A percentile compares a stretch with the other conserved stretches of the same genome.
phyloP scores from a whole-genome alignment of 2,797 vertebrate species.

The Urophycis tenuis region DNA sequence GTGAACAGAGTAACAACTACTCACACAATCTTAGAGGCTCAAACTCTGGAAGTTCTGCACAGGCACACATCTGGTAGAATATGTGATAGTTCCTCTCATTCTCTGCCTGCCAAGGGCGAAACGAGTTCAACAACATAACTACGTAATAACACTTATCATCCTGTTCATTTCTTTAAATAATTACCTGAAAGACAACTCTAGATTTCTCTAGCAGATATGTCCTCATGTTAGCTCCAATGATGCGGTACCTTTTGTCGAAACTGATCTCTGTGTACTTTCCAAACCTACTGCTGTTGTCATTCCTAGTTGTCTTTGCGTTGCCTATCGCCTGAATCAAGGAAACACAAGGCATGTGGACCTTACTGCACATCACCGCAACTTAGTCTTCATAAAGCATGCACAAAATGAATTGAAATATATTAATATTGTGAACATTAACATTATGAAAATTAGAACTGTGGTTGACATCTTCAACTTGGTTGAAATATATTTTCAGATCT shows the following conservation, averaged over 20 bases:
- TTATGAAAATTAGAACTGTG: not conserved
- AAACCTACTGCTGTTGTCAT: constrained; percentile 98
- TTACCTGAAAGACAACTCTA: constrained; percentile 94
- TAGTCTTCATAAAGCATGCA: not conserved
- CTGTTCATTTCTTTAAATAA: not conserved
- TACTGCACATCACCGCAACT: not conserved
- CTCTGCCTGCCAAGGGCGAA: constrained; percentile 75
- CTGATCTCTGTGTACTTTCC: constrained; percentile 98
- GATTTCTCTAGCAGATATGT: constrained; percentile 98
- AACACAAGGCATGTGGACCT: not conserved
- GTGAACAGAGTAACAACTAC: constrained; percentile 43
- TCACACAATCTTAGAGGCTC: constrained; percentile 81
- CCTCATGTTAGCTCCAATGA: constrained; percentile 97
- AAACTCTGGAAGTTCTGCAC: constrained; percentile 80
- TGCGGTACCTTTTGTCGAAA: constrained; percentile 83
- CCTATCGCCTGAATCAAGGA: constrained; percentile 81
- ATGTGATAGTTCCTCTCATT: constrained; percentile 98
- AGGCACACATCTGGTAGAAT: constrained; percentile 96
- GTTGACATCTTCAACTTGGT: not conserved
- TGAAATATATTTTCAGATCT: not conserved
- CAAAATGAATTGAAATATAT: not conserved
- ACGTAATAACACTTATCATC: constrained; percentile 1
- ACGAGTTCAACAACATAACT: not conserved
- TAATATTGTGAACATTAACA: no score
- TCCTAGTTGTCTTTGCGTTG: constrained; percentile 97